Base-by-base conservation (phyloP, 2,797 vertebrate species). In the Gastrophryne carolinensis region DNA sequence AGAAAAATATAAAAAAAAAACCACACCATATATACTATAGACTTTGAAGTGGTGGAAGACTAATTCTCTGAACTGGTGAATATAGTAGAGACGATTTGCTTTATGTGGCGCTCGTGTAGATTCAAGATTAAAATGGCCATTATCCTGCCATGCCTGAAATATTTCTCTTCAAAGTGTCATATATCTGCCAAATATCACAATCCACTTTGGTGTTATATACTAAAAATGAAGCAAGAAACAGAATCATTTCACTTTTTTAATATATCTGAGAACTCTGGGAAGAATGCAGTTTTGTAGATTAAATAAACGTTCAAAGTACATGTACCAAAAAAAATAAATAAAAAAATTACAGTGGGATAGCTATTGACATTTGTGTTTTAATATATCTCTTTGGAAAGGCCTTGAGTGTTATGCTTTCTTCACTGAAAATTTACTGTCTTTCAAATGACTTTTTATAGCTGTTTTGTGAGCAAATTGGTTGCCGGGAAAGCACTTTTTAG, bases 221-320 rank as follows among this genome's bases (percentile, higher is more conserved):
- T 82, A 85, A 86, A 87, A 90, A 90, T 87, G 80, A 90, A 87
- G 84, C 84, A 82, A 83, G 54, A 84, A 89, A 83, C 84, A 84
- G 87, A 87, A 89, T 86, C 86, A 86, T 89, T 86, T 87, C 85
- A 83, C 84, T 89, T 90, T 89, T 77, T 80, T 82, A 88, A 85
- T 88, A 85, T 86, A 89, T 86, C 84, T 77, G 82, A 89, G 85
- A 81, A 85, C 84, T 85, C 87, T 72, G 80, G 79, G 69, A 90
- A 87, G 83, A 84, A 87, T 56, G 1, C 65, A 84, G 81, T 80
- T 82, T 84, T 83, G 83, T 79, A 73, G 64, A 89, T 83, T 84
- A 85, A 90, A 90, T 89, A 90, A 90, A 90, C 87, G 83, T 82
- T 87, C 86, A 79, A 83, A 82, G 80, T 64, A 19, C 80, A 80